Percentiles rank a stretch among this genome's conserved stretches.
Conservation (phyloP, 2,888 invertebrate species). For the Dendrolimus houi region DNA sequence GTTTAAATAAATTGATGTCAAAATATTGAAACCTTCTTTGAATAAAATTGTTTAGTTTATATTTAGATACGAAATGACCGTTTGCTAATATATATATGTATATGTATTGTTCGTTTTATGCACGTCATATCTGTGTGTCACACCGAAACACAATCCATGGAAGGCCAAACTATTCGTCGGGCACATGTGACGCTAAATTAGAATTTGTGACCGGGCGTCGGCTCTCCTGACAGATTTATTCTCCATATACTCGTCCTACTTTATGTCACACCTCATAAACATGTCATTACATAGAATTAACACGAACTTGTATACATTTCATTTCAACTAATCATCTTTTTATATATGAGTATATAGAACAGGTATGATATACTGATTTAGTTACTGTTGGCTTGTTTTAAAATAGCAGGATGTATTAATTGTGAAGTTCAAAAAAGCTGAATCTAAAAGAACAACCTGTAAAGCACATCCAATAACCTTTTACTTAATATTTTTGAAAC, state of each 20-base stretch:
- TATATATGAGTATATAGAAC: slow-evolving; percentile 8
- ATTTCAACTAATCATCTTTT: slow-evolving; percentile 43
- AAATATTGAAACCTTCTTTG: too few relatives aligned
- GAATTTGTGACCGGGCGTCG: slow-evolving; percentile 64
- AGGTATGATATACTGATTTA: background rate
- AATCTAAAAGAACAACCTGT: too few relatives aligned
- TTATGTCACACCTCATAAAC: slow-evolving; percentile 67
- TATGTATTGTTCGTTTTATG: too few relatives aligned
- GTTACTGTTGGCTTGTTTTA: too few relatives aligned
- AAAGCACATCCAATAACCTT: too few relatives aligned
- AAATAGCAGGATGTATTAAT: too few relatives aligned
- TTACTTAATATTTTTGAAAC: too few relatives aligned
- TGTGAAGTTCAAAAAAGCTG: too few relatives aligned
- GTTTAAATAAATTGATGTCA: too few relatives aligned
- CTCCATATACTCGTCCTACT: slow-evolving; percentile 58
- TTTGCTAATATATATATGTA: too few relatives aligned
- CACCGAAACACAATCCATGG: background rate
- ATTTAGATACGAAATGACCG: too few relatives aligned
- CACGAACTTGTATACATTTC: slow-evolving; percentile 49
- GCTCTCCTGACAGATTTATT: slow-evolving; percentile 64
- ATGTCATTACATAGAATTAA: slow-evolving; percentile 63
- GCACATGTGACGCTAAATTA: slow-evolving; percentile 55
- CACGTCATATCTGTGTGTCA: background rate
- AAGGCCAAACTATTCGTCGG: slow-evolving; percentile 34
- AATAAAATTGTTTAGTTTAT: too few relatives aligned